phyloP scores from a whole-genome alignment of 2,797 vertebrate genomes.

The Sebastolobus alascanus region DNA sequence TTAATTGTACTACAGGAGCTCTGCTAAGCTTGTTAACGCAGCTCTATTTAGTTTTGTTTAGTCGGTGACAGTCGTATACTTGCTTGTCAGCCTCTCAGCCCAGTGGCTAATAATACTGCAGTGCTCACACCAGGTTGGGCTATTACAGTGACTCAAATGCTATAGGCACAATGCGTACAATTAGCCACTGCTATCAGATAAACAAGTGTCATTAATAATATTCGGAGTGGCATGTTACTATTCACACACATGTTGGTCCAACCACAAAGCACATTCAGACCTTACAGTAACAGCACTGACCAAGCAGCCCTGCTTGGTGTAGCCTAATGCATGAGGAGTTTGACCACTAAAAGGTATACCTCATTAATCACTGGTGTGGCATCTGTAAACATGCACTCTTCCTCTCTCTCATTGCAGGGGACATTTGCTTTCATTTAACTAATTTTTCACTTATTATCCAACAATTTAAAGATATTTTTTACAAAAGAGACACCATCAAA shows the following conservation, averaged over 20 bases:
- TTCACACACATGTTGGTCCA: not conserved
- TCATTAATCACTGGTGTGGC: conserved; percentile 1
- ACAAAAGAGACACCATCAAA: not conserved
- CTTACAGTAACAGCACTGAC: not conserved
- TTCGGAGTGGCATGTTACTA: not conserved
- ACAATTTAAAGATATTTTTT: not conserved
- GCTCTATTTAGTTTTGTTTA: not conserved
- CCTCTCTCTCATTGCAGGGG: not conserved
- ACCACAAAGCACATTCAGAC: not conserved
- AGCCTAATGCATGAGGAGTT: not conserved
- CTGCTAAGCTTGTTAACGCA: not conserved
- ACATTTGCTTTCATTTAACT: not conserved
- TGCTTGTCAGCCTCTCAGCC: conserved; percentile 3
- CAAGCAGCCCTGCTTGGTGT: not conserved
- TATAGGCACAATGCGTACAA: not conserved
- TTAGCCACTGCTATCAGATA: not conserved
- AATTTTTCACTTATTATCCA: no score
- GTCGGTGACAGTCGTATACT: not conserved
- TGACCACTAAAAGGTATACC: not conserved
- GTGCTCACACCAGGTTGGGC: conserved; percentile 14
- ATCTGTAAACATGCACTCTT: not conserved
- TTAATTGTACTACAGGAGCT: not conserved
- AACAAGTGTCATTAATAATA: not conserved
- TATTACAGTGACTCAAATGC: not conserved
- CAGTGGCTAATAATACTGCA: conserved; percentile 40